These are phyloP conservation scores for Metellina segmentata DNA, from an alignment of 2,888 invertebrate species.

Conservation along the genomic window DNA sequence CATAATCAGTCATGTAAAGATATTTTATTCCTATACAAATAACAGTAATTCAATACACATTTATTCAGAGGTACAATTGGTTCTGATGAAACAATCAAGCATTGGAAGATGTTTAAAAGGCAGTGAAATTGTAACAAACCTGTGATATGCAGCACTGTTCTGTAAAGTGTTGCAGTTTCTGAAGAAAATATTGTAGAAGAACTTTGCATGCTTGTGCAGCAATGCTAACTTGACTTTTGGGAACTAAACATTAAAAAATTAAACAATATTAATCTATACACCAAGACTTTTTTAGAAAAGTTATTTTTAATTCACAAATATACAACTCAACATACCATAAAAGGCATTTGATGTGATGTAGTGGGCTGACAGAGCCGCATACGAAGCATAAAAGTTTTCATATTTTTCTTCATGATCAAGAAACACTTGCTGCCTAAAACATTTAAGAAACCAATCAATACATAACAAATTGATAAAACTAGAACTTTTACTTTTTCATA, in stretches of 20 bases:
- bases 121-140: conserved; percentile 69
- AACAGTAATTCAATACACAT: too few species aligned
- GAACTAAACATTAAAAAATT: conserved; percentile 83
- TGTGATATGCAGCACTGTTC: conserved; percentile 80
- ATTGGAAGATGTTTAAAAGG: not conserved
- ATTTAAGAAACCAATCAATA: conserved; percentile 46
- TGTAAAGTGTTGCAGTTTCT: conserved; percentile 81
- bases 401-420: conserved; percentile 90
- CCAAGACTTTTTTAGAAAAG: not conserved
- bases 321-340: conserved; percentile 86
- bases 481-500: not conserved
- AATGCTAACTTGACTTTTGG: conserved; percentile 86
- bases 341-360: conserved; percentile 89
- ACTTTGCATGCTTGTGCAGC: conserved; percentile 87
- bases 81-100: not conserved
- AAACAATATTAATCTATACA: not conserved
- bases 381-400: conserved; percentile 92
- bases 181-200: conserved; percentile 85
- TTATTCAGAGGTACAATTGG: not conserved
- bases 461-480: not conserved
- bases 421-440: conserved; percentile 91
- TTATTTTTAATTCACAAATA: not conserved
- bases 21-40: too few species aligned
- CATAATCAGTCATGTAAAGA: too few species aligned
- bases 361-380: conserved; percentile 92